Base-by-base conservation (phyloP, 1,140 invertebrate genomes). In the Tetramorium alpestre region DNA sequence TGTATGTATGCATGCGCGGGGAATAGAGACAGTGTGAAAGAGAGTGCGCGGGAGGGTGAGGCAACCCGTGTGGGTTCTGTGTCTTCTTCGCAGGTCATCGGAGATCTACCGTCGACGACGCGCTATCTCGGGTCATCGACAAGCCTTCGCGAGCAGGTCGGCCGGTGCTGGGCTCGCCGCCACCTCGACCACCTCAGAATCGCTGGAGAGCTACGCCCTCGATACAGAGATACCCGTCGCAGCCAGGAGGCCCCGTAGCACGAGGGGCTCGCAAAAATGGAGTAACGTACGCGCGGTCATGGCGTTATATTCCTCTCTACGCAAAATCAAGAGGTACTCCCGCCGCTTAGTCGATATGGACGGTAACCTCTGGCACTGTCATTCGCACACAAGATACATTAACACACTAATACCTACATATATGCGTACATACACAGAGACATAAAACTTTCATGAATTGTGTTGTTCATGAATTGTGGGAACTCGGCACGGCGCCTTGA, bases 251-350 rank as follows among this genome's bases (percentile, higher is more conserved):
- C 90, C 94, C 54, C 93, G 93, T 89, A 94, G 89, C 87, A 95
- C 96, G 93, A 96, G 96, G 94, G 96, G 97, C 87, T 97, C 97
- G 92, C 97, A 97, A 96, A 97, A 97, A 93, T 98, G 97, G 97
- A 97, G 97, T 95, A 98, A 98, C 95, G 96, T 98, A 86, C 96
- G 97, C 93, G 97, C 97, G 90, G 97, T 98, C 91, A 97, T 98
- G 97, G 97, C 97, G 91, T 97, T 98, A 96, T 98, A 98, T 96
- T 97, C 97, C 95, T 97, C 97, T 91, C 96, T 98, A 92, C 97
- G 98, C 95, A 97, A 97, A 96, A 98, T 98, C 96, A 98, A 98
- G 97, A 98, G 97, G 97, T 98, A 96, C 92, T 94, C 92, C 91
- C 85, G 89, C 51, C 89, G 82, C 22, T 89, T 91, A 72, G 33